Base-by-base conservation (phyloP, 2,113 vertebrate species). In the Dascyllus trimaculatus region DNA sequence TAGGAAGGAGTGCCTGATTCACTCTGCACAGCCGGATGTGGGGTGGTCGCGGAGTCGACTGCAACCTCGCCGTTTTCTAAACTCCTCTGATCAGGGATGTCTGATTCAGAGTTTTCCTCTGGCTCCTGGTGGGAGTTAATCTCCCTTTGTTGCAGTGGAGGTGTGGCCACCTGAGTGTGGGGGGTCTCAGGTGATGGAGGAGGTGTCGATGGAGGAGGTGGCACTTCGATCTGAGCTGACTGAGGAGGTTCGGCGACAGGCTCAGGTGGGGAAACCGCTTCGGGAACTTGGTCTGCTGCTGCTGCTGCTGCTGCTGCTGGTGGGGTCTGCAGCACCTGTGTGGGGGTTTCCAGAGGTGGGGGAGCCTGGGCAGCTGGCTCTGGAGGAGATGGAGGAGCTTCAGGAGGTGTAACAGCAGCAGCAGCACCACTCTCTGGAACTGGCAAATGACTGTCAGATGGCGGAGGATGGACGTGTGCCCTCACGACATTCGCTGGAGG, bases 391-490 rank as follows among this genome's bases (percentile, higher is more conserved):
- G 66, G 7, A 19, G 64, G 24, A 19, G 67, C 25, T 51, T 22
- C 78, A 57, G 9, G 21, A 22, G 75, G 43, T 4, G 29, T 60
- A 64, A 69, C 24, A 22, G 74, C 66, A 51, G 48, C 6, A 51
- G 48, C 21, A 11, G 5, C 80, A 24, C n/a, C 52, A 1, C 32
- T 67, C 60, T 75, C 82, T 52, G 90, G 73, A 73, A 40, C 2
- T 17, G 87, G 24, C 49, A 61, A 32, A 25, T 63, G 73, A 69
- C 40, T 40, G 48, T 70, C 85, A 51, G 66, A 21, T 57, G 92
- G 92, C 15, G 75, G 62, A 9, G 63, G 86, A 46, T 92, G 93
- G 75, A 93, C 78, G 13, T 90, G 87, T 7, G 80, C 92, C n/a
- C 2, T 81, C 60, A 78, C 65, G 15, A 89, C 85, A 21, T 78